Conservation (phyloP, 1,140 invertebrate genomes). For the Drosophila santomea region DNA sequence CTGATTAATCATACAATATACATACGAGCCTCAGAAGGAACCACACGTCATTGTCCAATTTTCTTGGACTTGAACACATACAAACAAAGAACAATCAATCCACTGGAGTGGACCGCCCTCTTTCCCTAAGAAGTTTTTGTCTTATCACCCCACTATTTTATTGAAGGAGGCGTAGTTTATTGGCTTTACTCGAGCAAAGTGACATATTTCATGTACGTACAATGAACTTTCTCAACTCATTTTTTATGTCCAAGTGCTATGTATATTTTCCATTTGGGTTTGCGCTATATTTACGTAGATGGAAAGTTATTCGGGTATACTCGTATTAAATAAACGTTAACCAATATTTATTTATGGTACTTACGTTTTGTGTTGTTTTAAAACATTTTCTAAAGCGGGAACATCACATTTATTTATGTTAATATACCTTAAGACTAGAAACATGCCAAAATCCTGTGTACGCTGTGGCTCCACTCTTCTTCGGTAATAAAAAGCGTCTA, state of each 20-base stretch:
- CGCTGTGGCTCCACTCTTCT: background rate
- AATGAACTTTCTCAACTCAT: slow-evolving; percentile 53
- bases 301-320: slow-evolving; percentile 1
- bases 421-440: background rate
- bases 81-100: slow-evolving; percentile 24
- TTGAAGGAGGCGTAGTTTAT: slow-evolving; percentile 53
- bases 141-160: slow-evolving; percentile 25
- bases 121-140: slow-evolving; percentile 13
- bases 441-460: background rate
- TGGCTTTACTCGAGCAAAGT: slow-evolving; percentile 48
- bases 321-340: background rate
- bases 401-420: background rate
- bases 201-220: slow-evolving; percentile 59
- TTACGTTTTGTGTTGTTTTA: background rate
- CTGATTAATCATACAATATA: slow-evolving; percentile 35
- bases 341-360: background rate
- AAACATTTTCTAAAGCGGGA: background rate
- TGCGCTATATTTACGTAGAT: slow-evolving; percentile 14
- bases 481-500: background rate
- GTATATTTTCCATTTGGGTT: background rate
- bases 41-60: slow-evolving; percentile 22
- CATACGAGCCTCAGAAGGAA: slow-evolving; percentile 2
- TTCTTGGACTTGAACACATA: slow-evolving; percentile 15
- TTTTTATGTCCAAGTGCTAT: slow-evolving; percentile 18
- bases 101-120: slow-evolving; percentile 1